Percentiles rank a stretch among this genome's conserved stretches.
These are phyloP conservation scores for Eupeodes corollae DNA, from an alignment of 1,140 invertebrate species.

Conservation along the genomic window DNA sequence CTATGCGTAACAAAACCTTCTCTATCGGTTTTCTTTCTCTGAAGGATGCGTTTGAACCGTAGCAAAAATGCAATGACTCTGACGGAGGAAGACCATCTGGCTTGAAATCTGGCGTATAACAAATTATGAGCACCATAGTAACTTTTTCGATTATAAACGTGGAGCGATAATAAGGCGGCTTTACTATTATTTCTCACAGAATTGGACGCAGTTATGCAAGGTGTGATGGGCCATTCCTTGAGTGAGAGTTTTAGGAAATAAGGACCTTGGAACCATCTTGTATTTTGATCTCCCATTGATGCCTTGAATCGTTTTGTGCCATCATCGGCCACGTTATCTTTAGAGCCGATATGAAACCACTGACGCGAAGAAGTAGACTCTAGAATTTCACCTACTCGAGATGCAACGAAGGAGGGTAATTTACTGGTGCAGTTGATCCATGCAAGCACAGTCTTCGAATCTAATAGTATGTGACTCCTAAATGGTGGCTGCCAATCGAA, in stretches of 20 bases:
- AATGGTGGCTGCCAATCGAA: constrained; percentile 13
- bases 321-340: constrained; percentile 24
- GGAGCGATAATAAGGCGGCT: too few relatives aligned
- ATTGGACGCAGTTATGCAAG: too few relatives aligned
- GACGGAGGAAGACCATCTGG: not conserved
- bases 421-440: constrained; percentile 1
- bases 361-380: constrained; percentile 5
- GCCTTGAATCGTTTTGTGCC: not conserved
- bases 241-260: not conserved
- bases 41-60: not conserved
- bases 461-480: not conserved
- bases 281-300: too few relatives aligned
- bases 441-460: not conserved
- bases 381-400: constrained; percentile 18
- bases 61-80: not conserved
- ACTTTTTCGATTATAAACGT: not conserved
- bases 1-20: not conserved
- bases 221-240: not conserved
- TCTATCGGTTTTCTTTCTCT: not conserved
- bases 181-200: too few relatives aligned
- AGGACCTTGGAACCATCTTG: not conserved
- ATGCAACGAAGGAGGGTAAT: constrained; percentile 13
- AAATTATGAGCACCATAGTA: not conserved
- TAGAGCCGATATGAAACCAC: constrained; percentile 20
- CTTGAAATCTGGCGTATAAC: not conserved